Percentiles rank a stretch among this genome's conserved stretches.
Evolutionary conservation across 2,797 vertebrate species (phyloP).

Genomic region (Sciurus vulgaris): DNA sequence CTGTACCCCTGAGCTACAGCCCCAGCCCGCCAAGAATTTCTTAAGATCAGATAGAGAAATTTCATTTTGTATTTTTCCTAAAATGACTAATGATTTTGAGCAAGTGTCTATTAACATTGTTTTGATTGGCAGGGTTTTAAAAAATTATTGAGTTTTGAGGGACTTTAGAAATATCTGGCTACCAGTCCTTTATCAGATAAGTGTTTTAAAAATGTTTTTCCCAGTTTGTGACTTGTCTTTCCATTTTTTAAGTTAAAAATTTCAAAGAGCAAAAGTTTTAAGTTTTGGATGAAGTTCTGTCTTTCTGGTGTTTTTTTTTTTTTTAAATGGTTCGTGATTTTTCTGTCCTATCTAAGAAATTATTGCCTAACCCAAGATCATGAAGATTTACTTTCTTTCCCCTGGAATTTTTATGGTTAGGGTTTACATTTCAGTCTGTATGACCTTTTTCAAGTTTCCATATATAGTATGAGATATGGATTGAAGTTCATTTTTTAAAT

Average conservation of each 20-base stretch:
- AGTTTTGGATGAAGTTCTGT: background rate
- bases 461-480: background rate
- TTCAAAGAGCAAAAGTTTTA: conserved; percentile 48
- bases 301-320: background rate
- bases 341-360: conserved; percentile 28
- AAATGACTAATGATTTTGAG: conserved; percentile 33
- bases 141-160: conserved; percentile 10
- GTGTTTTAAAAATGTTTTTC: conserved; percentile 9
- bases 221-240: conserved; percentile 19
- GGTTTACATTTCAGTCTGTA: conserved; percentile 40
- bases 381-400: conserved; percentile 53
- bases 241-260: background rate
- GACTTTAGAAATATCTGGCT: background rate
- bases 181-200: background rate
- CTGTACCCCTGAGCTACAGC: too few relatives aligned
- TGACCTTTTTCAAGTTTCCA: conserved; percentile 23
- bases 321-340: background rate
- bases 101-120: conserved; percentile 21
- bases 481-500: conserved; percentile 16
- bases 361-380: conserved; percentile 31
- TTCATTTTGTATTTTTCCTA: conserved; percentile 46
- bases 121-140: background rate
- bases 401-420: background rate
- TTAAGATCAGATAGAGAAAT: conserved; percentile 28
- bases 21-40: background rate